Percentiles rank a stretch among this genome's conserved stretches.
Conservation (phyloP, 2,797 vertebrate genomes). For the Silurus aristotelis region DNA sequence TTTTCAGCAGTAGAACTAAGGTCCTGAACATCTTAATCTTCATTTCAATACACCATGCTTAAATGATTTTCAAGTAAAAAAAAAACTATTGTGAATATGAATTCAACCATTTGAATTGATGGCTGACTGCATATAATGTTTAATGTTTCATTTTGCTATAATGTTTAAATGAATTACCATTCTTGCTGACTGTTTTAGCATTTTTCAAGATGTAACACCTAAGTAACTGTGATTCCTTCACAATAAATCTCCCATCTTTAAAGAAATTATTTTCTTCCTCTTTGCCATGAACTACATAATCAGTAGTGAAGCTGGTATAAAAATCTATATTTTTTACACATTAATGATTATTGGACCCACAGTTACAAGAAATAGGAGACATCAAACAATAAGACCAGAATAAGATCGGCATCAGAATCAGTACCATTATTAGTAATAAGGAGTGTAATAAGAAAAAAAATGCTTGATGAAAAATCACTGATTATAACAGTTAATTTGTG, state of each 20-base stretch:
- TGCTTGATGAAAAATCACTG: too few relatives aligned
- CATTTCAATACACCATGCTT: slow-evolving; percentile 1
- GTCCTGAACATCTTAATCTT: not conserved
- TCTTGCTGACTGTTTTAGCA: slow-evolving; percentile 42
- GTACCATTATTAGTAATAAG: too few relatives aligned
- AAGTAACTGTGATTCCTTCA: slow-evolving; percentile 53
- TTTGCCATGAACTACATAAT: not conserved
- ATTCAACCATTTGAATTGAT: not conserved
- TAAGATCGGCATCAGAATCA: too few relatives aligned
- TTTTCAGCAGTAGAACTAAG: slow-evolving; percentile 21
- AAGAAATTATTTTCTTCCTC: slow-evolving; percentile 17
- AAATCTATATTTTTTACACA: too few relatives aligned
- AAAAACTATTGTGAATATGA: not conserved
- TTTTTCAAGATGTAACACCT: slow-evolving; percentile 48
- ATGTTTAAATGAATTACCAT: slow-evolving; percentile 12
- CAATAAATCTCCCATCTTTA: slow-evolving; percentile 56
- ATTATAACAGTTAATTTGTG: not conserved
- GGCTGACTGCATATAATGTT: not conserved
- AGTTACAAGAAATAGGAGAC: too few relatives aligned
- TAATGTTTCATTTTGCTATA: slow-evolving; percentile 12
- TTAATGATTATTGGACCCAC: too few relatives aligned
- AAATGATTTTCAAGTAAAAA: slow-evolving; percentile 6
- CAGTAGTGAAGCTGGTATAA: too few relatives aligned
- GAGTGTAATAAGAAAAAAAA: too few relatives aligned
- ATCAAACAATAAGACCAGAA: too few relatives aligned